A percentile compares a stretch with the other conserved stretches of the same genome.
Conservation (phyloP, 2,113 vertebrate species). For the Cyanistes caeruleus region DNA sequence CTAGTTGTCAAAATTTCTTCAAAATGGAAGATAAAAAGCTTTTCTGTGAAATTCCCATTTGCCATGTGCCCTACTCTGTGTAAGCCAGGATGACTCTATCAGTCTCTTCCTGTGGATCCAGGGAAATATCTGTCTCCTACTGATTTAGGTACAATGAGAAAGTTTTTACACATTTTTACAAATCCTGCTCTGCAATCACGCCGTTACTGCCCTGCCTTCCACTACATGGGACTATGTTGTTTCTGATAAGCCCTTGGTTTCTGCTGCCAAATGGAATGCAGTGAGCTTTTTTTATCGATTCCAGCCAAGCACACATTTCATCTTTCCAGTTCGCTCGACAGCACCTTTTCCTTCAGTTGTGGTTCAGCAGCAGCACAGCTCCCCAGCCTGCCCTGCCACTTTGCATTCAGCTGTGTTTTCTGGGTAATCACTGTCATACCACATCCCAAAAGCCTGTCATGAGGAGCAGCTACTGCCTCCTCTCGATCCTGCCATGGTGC, state of each 20-base stretch:
- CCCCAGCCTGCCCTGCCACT: background rate
- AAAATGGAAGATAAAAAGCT: background rate
- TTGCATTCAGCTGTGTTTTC: background rate
- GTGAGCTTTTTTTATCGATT: background rate
- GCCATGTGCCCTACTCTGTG: fast-evolving
- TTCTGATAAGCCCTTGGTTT: background rate
- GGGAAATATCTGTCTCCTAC: background rate
- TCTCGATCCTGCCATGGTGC: fast-evolving
- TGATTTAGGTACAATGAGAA: background rate
- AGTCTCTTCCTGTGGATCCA: background rate
- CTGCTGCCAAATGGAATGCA: background rate
- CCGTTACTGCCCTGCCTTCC: background rate
- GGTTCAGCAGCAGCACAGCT: background rate
- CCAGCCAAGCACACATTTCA: background rate
- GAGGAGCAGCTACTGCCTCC: background rate
- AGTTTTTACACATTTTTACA: background rate
- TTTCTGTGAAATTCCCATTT: background rate
- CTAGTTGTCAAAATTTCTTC: background rate
- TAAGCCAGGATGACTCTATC: background rate
- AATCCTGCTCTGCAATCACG: background rate
- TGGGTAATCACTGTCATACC: background rate
- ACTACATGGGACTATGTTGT: background rate
- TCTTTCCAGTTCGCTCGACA: slow-evolving; percentile 8
- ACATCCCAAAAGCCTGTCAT: background rate
- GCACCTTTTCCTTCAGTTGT: background rate